phyloP scores from a whole-genome alignment of 2,113 vertebrate species.

The Syrmaticus mikado region DNA sequence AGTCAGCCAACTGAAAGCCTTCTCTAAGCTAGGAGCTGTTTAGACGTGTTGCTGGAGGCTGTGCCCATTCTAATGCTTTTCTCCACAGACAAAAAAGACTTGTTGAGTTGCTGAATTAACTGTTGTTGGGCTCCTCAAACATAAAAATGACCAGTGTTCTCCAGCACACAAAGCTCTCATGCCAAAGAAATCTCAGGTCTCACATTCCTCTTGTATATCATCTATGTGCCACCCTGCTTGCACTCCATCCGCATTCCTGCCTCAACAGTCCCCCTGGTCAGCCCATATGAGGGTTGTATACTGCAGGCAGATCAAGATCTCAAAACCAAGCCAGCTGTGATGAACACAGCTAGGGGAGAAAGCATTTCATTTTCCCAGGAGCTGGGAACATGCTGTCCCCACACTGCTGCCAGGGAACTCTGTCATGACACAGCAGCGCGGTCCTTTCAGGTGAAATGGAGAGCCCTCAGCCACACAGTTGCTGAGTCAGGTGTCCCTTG shows the following conservation, averaged over 20 bases:
- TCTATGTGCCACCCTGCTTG: neutral
- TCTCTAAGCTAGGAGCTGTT: conserved; percentile 13
- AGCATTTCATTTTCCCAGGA: neutral
- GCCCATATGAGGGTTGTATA: fast-evolving
- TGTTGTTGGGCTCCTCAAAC: neutral
- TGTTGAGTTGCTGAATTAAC: neutral
- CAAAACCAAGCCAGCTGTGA: neutral
- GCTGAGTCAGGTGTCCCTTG: neutral
- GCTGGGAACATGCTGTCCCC: neutral
- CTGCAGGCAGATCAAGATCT: neutral
- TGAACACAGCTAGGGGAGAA: neutral
- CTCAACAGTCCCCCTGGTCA: neutral
- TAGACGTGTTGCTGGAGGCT: neutral
- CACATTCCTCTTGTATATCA: neutral
- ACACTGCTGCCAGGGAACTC: fast-evolving
- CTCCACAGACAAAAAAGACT: neutral
- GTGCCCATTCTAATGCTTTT: neutral
- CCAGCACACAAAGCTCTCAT: neutral
- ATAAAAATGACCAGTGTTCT: neutral
- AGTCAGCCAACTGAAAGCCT: neutral
- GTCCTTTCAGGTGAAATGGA: neutral
- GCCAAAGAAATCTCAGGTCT: neutral
- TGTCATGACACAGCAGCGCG: neutral
- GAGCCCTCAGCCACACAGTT: neutral
- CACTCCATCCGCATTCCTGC: neutral